Conservation (phyloP, 2,888 invertebrate genomes). For the Congeria kusceri region DNA sequence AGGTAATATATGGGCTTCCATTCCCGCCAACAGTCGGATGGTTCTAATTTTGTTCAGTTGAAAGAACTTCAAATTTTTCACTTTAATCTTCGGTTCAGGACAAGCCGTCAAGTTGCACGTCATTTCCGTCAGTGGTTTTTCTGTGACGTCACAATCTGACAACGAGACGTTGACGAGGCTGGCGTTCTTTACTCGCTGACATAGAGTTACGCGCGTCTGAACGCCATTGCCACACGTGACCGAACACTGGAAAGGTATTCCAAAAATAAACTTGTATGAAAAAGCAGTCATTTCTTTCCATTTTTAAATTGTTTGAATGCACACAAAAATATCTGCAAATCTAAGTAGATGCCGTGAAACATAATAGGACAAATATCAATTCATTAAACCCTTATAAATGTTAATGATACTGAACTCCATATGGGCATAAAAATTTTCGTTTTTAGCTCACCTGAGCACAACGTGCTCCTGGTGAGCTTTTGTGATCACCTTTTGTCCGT, state of each 20-base stretch:
- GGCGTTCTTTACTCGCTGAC: constrained; percentile 85
- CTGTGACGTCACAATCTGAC: constrained; percentile 68
- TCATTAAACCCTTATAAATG: too few species aligned
- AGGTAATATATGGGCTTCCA: constrained; percentile 77
- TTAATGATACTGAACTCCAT: too few species aligned
- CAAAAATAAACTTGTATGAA: too few species aligned
- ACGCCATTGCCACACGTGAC: constrained; percentile 94
- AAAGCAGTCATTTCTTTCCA: too few species aligned
- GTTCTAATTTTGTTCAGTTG: constrained; percentile 76
- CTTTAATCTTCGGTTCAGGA: constrained; percentile 73
- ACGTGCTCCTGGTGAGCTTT: too few species aligned
- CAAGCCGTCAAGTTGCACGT: constrained; percentile 72
- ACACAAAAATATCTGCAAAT: too few species aligned
- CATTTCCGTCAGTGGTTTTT: constrained; percentile 67
- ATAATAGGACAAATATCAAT: too few species aligned
- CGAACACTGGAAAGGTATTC: constrained; percentile 90
- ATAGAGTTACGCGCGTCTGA: constrained; percentile 93
- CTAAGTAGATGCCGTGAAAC: too few species aligned
- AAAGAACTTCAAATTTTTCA: constrained; percentile 73
- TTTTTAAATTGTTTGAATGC: too few species aligned
- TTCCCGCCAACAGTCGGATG: constrained; percentile 76
- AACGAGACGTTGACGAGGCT: constrained; percentile 67
- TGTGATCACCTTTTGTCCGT: too few species aligned
- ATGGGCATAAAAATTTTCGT: too few species aligned
- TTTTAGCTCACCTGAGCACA: too few species aligned